A percentile compares a stretch with the other conserved stretches of the same genome.
phyloP scores from a whole-genome alignment of 2,113 vertebrate genomes.

The Acinonyx jubatus region DNA sequence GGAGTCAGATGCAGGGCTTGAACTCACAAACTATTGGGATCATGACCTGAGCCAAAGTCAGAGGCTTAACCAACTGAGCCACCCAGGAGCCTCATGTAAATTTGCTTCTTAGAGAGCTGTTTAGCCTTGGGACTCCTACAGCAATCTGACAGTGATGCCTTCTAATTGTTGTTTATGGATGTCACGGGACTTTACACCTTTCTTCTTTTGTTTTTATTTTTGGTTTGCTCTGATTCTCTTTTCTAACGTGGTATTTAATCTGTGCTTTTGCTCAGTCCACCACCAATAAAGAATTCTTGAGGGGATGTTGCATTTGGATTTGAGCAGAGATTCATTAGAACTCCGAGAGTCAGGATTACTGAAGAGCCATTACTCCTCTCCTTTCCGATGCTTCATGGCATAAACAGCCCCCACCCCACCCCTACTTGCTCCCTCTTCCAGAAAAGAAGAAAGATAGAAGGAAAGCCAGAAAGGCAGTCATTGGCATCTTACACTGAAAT shows the following conservation, averaged over 20 bases:
- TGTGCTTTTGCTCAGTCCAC: not conserved
- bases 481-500: constrained; percentile 25
- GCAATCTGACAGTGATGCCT: constrained; percentile 48
- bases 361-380: not conserved
- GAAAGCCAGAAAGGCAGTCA: not conserved
- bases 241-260: constrained; percentile 18
- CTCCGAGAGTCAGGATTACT: constrained; percentile 9
- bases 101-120: constrained; percentile 45
- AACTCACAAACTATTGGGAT: too few relatives aligned
- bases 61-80: too few relatives aligned
- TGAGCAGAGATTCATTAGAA: constrained; percentile 14
- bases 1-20: too few relatives aligned
- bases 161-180: constrained; percentile 69
- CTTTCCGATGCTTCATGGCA: not conserved
- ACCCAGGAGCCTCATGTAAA: not conserved
- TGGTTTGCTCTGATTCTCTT: constrained; percentile 57
- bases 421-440: not conserved
- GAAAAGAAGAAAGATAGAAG: not conserved
- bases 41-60: too few relatives aligned
- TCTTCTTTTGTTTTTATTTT: not conserved
- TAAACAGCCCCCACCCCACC: not conserved
- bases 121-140: constrained; percentile 57
- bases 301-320: constrained; percentile 45
- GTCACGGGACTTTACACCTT: constrained; percentile 19
- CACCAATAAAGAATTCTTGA: not conserved